Evolutionary conservation across 2,113 vertebrate genomes (phyloP), one percentile per base, ranked within the genome.

Genomic region (Lagenorhynchus albirostris): DNA sequence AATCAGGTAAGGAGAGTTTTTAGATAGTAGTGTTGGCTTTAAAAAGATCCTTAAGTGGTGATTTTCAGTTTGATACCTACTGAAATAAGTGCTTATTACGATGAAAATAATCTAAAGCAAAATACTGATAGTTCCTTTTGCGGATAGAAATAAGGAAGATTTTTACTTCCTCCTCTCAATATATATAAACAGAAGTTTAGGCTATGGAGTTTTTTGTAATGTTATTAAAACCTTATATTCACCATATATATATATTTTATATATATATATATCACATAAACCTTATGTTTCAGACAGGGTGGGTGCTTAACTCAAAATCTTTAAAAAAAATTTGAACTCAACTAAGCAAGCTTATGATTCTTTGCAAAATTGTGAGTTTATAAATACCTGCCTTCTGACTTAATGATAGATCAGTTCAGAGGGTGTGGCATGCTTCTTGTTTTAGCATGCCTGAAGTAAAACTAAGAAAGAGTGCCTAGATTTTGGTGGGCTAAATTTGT

Each of bases 401-500:
- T 97, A 97, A 88, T 95, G 93, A 95, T 44, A 96, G 67, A 85
- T 62, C 33, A 62, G 33, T 76, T 80, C 53, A 79, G 89, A 73
- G 94, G 68, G n/a, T 62, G 15, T 77, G 82, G 33, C 21, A 3
- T 63, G 18, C 21, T 89, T 87, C 74, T 93, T 89, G 31, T 93
- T 82, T 83, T 85, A 86, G 81, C 55, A 70, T 73, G 81, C 85
- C 41, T 68, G 14, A 86, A 90, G 90, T 74, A 89, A 92, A 92
- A 73, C 50, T 74, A 53, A 91, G 26, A 26, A 84, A 88, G 31
- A 63, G 20, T 18, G 25, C n/a, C 41, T 89, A 50, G 25, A 62
- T 70, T 92, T 97, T 63, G n/a, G 53, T 87, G 50, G n/a, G 58
- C 83, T 97, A 71, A 83, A 74, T 96, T 95, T 93, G 65, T 74